Evolutionary conservation across 2,797 vertebrate genomes (phyloP), one percentile per base, ranked within the genome.

Genomic region (Oreortyx pictus): DNA sequence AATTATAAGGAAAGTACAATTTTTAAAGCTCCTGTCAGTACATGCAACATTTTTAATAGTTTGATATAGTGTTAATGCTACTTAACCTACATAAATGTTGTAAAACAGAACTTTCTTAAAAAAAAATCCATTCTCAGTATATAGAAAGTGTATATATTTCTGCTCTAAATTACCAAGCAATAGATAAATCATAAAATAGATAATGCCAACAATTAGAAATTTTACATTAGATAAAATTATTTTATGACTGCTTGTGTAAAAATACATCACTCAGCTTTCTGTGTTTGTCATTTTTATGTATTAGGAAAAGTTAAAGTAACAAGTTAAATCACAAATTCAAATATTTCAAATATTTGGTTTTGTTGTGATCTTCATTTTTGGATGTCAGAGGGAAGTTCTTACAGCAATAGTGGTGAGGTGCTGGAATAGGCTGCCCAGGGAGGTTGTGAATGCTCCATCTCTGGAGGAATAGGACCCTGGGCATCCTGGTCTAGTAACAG

Each of bases 11-110:
- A 86, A 78, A 66, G 2, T 17, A 81, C 20, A 1, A 59, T 88
- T 94, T 96, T 85, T 71, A 90, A 78, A 52, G 9, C 52, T 89
- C 82, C 4, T 7, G 20, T 57, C 39, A 66, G 62, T 67, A 83
- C 11, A 33, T 54, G 35, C 19, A 93, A 56, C 35, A 62, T 73
- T 86, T 92, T 79, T 52, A 82, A 80, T 39, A 85, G 23, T 49
- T 33, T 77, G 46, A 64, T 76, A 52, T 46, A 62, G 5, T 60
- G 47, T 57, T 78, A 82, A 74, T 88, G 89, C 18, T 8, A 77
- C 41, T 84, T 65, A 19, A 77, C 29, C 18, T 70, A 20, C 23
- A 52, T 5, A 41, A 23, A 88, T 59, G 15, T 65, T 83, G 6
- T 25, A 86, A 75, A 75, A 2, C 1, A 57, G 4, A 78, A 44